Percentiles rank a stretch among this genome's conserved stretches.
Conservation (phyloP, 2,113 vertebrate species). For the Oryctolagus cuniculus region DNA sequence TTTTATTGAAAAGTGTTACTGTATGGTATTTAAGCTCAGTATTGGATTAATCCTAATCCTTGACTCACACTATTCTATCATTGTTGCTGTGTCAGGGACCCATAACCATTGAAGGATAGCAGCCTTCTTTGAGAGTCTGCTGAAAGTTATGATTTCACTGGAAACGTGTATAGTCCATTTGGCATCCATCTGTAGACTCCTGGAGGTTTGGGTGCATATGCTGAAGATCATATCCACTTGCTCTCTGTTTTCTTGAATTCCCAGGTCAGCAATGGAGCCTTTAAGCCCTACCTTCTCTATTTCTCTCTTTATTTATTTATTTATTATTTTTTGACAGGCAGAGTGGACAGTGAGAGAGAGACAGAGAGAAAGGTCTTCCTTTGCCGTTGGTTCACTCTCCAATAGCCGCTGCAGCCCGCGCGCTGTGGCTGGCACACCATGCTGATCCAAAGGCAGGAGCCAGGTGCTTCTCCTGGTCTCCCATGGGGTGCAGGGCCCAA, state of each 20-base stretch:
- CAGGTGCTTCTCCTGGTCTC: too few relatives aligned
- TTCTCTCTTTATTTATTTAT: too few relatives aligned
- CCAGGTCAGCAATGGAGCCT: background rate
- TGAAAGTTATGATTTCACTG: background rate
- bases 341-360: too few relatives aligned
- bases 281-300: background rate
- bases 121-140: constrained; percentile 25
- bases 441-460: too few relatives aligned
- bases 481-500: too few relatives aligned
- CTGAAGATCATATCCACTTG: background rate
- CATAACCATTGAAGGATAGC: background rate
- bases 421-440: too few relatives aligned
- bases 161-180: constrained; percentile 1
- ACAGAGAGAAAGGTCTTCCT: too few relatives aligned
- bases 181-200: background rate
- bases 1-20: constrained; percentile 20
- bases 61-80: background rate
- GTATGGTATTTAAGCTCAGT: background rate
- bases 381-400: too few relatives aligned
- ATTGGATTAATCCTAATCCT: background rate
- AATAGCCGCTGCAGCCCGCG: too few relatives aligned
- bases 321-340: too few relatives aligned
- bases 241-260: constrained; percentile 39
- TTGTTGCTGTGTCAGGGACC: background rate
- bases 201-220: background rate